phyloP scores from a whole-genome alignment of 2,113 vertebrate genomes.

The Pao palembangensis region DNA sequence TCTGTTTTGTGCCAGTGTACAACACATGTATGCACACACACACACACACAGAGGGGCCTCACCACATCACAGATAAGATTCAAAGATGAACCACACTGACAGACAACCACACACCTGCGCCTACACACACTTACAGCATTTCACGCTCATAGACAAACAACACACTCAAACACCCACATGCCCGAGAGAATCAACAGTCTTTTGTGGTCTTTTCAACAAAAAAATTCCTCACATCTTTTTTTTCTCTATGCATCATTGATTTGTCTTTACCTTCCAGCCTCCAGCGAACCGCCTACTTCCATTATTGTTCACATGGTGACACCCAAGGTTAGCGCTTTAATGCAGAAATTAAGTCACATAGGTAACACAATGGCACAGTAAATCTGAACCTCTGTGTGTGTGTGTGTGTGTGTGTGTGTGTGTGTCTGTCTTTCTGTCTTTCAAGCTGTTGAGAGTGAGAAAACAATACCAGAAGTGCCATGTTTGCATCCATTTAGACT shows the following conservation, averaged over 20 bases:
- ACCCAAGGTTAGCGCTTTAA: constrained; percentile 45
- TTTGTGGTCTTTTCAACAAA: constrained; percentile 26
- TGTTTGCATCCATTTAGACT: no score
- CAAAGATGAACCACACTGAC: constrained; percentile 28
- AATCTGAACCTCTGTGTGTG: not conserved
- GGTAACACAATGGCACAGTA: constrained; percentile 7
- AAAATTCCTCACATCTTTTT: constrained; percentile 1
- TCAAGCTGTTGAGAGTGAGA: no score
- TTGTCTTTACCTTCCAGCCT: constrained; percentile 28
- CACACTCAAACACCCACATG: constrained; percentile 57
- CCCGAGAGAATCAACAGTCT: constrained; percentile 23
- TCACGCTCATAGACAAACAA: constrained; percentile 54
- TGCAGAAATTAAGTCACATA: constrained; percentile 14
- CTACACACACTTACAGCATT: constrained; percentile 55
- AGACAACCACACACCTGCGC: constrained; percentile 36
- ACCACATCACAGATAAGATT: constrained; percentile 10
- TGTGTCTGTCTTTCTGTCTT: no score
- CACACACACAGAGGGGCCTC: constrained; percentile 12
- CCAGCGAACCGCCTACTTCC: constrained; percentile 7
- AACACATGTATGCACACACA: constrained; percentile 39
- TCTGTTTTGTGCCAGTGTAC: no score
- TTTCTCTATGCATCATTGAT: constrained; percentile 1
- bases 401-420: no score
- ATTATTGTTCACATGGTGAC: constrained; percentile 20
- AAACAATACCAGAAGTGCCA: no score